A percentile compares a stretch with the other conserved stretches of the same genome.
These are phyloP conservation scores for Frankliniella fusca DNA, from an alignment of 2,888 invertebrate species.

Conservation along the genomic window DNA sequence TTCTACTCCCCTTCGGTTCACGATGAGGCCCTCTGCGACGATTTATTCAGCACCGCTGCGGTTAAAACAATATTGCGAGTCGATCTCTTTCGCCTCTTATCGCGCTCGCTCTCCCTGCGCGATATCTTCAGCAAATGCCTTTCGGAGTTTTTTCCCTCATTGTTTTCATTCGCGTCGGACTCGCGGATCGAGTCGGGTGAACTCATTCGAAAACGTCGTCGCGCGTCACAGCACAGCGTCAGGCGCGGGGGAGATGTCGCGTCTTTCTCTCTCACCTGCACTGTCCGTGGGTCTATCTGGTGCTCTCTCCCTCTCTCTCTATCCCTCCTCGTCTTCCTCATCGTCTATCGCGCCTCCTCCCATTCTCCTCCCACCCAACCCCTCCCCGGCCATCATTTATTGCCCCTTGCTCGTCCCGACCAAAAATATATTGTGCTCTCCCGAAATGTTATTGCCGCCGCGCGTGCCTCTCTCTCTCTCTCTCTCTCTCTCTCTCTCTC, in stretches of 20 bases:
- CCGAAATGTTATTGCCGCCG: neutral
- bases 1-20: no score
- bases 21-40: neutral
- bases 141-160: no score
- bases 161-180: no score
- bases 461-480: neutral
- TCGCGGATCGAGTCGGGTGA: no score
- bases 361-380: neutral
- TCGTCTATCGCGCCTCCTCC: neutral
- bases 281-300: no score
- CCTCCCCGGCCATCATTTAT: constrained; percentile 3
- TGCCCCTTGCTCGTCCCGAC: neutral
- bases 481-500: no score
- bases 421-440: neutral
- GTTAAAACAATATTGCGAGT: neutral
- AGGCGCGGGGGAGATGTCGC: neutral
- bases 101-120: neutral
- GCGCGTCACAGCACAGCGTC: neutral
- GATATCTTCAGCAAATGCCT: no score
- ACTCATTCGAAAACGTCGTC: no score
- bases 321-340: neutral
- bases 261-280: neutral
- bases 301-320: neutral
- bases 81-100: neutral
- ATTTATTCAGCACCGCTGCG: neutral